phyloP scores from a whole-genome alignment of 1,140 invertebrate genomes.

The Rhopalosiphum padi region DNA sequence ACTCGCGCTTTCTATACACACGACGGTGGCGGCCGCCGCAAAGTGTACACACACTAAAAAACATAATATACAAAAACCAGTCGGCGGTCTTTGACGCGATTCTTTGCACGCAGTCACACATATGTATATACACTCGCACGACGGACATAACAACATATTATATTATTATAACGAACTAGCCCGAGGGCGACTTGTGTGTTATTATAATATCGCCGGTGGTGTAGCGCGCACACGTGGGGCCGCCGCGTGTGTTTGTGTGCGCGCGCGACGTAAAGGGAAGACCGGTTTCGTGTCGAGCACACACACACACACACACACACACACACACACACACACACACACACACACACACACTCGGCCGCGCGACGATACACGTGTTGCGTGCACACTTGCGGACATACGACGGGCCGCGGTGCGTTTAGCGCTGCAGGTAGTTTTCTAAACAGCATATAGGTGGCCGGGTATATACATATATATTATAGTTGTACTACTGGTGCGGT shows the following conservation, averaged over 20 bases:
- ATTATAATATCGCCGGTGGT: neutral
- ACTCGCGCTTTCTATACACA: constrained; percentile 41
- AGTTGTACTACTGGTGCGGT: too few relatives aligned
- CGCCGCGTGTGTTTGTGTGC: too few relatives aligned
- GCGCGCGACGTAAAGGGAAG: neutral
- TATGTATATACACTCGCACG: neutral
- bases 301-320: too few relatives aligned
- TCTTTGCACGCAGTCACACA: neutral
- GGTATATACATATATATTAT: neutral
- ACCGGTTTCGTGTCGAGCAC: constrained; percentile 38
- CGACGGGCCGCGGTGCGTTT: neutral
- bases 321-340: too few relatives aligned
- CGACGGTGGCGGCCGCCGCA: too few relatives aligned
- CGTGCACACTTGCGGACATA: neutral
- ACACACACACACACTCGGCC: too few relatives aligned
- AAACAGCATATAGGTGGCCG: neutral
- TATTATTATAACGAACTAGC: neutral
- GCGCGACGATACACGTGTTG: constrained; percentile 13
- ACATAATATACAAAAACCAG: constrained; percentile 29
- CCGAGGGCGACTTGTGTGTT: neutral
- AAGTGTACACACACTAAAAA: neutral
- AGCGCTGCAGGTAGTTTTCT: constrained; percentile 39
- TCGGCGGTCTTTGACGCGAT: constrained; percentile 4
- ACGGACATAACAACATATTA: neutral
- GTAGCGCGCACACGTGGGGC: neutral